Percentiles rank a stretch among this genome's conserved stretches.
phyloP scores from a whole-genome alignment of 2,888 invertebrate species.

The Eupeodes latifasciatus region DNA sequence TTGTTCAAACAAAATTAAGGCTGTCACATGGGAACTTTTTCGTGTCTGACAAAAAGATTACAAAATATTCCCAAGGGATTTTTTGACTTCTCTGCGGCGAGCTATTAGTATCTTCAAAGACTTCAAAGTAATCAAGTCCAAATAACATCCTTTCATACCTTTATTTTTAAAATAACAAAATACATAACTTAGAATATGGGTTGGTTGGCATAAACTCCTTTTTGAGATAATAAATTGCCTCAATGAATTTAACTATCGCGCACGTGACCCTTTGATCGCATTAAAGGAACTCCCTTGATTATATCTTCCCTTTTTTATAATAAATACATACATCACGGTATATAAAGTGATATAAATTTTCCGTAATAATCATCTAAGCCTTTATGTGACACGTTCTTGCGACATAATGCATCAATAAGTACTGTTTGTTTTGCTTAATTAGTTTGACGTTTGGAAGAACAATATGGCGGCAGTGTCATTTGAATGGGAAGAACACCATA shows the following conservation, averaged over 20 bases:
- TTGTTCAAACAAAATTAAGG: no score
- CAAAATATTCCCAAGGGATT: no score
- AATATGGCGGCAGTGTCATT: not conserved
- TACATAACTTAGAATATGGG: not conserved
- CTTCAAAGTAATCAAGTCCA: conserved; percentile 46
- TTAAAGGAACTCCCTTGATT: conserved; percentile 7
- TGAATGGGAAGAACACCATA: not conserved
- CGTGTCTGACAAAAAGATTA: no score
- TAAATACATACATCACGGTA: not conserved
- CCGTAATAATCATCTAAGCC: conserved; percentile 46
- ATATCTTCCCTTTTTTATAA: not conserved
- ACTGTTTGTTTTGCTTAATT: conserved; percentile 52
- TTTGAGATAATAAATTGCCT: conserved; percentile 36
- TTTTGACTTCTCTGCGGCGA: no score
- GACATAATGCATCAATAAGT: conserved; percentile 18
- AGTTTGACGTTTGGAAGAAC: not conserved
- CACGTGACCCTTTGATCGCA: conserved; percentile 61
- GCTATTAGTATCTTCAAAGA: conserved; percentile 5
- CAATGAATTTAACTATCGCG: conserved; percentile 45
- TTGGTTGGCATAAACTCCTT: conserved; percentile 2
- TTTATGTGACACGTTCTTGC: conserved; percentile 53
- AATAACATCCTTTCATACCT: conserved; percentile 24
- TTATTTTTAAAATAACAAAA: conserved; percentile 1
- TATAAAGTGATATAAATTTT: conserved; percentile 26
- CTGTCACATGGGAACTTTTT: no score